These are phyloP conservation scores for Vireo griseus DNA, from an alignment of 2,797 vertebrate species.

Conservation along the genomic window DNA sequence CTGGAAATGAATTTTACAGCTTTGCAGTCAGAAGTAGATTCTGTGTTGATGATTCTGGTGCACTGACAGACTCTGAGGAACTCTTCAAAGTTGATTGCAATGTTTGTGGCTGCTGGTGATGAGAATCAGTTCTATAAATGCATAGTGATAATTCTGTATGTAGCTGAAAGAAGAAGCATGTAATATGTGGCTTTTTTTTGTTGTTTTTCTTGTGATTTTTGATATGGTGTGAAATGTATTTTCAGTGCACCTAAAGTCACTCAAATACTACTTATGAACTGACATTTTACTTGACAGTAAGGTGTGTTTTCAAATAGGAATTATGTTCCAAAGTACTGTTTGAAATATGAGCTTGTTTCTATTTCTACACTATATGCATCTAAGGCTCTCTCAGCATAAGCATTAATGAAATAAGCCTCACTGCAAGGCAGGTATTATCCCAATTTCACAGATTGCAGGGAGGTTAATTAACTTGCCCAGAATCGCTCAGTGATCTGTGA, in stretches of 20 bases:
- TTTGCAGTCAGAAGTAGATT: not conserved
- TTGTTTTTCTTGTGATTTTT: not conserved
- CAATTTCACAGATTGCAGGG: slow-evolving; percentile 8
- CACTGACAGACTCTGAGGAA: not conserved
- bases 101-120: not conserved
- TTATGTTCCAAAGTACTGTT: not conserved
- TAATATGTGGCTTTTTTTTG: not conserved
- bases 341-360: slow-evolving; percentile 13
- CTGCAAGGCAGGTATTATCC: slow-evolving; percentile 32
- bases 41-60: not conserved
- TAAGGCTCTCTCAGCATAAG: not conserved
- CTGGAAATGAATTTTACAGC: not conserved
- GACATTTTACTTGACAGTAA: not conserved
- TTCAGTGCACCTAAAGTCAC: not conserved
- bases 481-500: slow-evolving; percentile 4
- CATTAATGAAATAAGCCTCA: slow-evolving; percentile 33
- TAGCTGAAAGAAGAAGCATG: not conserved
- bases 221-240: not conserved
- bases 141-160: not conserved
- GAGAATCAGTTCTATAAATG: not conserved
- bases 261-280: not conserved
- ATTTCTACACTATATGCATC: not conserved
- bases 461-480: slow-evolving; percentile 54
- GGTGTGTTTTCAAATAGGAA: not conserved
- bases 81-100: not conserved